Percentiles rank a stretch among this genome's conserved stretches.
Conservation (phyloP, 2,797 vertebrate genomes). For the Anas bahamensis region DNA sequence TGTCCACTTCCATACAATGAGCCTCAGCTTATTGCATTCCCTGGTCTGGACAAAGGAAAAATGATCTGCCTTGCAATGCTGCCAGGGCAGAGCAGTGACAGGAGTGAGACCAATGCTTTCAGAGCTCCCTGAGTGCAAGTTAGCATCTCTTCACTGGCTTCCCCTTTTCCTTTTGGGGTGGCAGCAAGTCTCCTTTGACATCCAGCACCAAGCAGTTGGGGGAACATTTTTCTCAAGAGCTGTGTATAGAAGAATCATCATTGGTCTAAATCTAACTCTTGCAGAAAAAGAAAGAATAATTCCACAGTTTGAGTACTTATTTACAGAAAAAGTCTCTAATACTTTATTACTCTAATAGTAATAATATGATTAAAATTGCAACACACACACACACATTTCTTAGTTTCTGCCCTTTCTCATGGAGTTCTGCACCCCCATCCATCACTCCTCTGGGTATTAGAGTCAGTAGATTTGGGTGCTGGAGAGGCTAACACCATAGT, state of each 20-base stretch:
- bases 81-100: background rate
- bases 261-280: background rate
- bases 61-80: background rate
- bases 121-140: background rate
- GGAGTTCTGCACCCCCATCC: background rate
- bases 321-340: background rate
- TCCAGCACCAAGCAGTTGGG: too few species aligned
- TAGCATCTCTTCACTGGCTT: background rate
- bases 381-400: too few species aligned
- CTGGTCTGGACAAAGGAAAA: background rate
- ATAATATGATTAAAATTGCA: background rate
- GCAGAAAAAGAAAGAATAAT: background rate
- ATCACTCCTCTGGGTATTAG: background rate
- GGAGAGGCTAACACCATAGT: background rate
- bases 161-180: background rate
- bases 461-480: background rate
- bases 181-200: background rate
- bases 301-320: background rate
- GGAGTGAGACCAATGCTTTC: background rate
- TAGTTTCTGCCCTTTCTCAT: background rate
- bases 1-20: background rate
- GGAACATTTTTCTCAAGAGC: background rate
- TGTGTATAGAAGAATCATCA: background rate
- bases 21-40: background rate
- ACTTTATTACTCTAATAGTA: background rate